Percentiles rank a stretch among this genome's conserved stretches.
Conservation (phyloP, 2,113 vertebrate species). For the Melospiza georgiana region DNA sequence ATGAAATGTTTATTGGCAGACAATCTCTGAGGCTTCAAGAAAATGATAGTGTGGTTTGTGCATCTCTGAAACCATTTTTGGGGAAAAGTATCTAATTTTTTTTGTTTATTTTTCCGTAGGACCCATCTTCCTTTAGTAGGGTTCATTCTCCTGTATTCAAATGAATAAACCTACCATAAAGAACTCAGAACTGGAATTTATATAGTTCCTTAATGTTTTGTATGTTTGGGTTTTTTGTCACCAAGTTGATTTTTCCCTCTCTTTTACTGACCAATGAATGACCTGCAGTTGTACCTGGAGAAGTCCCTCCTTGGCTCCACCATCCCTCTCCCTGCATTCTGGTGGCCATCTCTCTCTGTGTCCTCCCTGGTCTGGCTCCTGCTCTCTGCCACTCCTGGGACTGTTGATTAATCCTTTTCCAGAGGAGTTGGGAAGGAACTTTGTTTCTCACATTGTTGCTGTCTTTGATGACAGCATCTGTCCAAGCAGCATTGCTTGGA, state of each 20-base stretch:
- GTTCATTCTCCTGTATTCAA: background rate
- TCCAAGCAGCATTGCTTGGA: background rate
- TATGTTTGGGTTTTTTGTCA: background rate
- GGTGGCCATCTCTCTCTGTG: background rate
- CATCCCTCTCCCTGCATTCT: background rate
- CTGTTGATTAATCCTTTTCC: background rate
- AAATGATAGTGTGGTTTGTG: background rate
- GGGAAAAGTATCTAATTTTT: background rate
- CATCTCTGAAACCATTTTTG: background rate
- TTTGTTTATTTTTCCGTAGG: background rate
- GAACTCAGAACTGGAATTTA: background rate
- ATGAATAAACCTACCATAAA: background rate
- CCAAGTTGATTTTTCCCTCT: background rate
- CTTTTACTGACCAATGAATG: background rate
- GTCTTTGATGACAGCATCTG: background rate
- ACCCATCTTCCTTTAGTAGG: background rate
- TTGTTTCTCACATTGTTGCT: background rate
- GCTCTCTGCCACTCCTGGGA: background rate
- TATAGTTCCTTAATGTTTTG: background rate
- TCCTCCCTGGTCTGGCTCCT: background rate
- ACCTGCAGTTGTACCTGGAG: fast-evolving
- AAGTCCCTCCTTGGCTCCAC: background rate
- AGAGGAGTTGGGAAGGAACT: background rate
- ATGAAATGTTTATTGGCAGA: background rate
- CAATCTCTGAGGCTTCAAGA: background rate